These are phyloP conservation scores for Corvus hawaiiensis DNA, from an alignment of 2,113 vertebrate genomes.

Conservation along the genomic window DNA sequence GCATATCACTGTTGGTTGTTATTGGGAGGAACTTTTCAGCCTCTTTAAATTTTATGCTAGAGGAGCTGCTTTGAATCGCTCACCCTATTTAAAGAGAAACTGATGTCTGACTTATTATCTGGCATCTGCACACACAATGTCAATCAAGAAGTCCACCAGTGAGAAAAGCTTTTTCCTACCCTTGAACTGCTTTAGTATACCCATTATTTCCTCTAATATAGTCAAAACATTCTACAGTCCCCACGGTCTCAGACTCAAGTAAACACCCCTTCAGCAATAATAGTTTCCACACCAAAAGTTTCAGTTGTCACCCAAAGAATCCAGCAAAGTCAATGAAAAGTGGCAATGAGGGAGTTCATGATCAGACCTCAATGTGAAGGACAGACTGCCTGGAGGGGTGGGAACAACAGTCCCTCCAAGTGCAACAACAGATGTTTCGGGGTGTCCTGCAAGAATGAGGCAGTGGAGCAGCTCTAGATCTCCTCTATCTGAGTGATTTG, in stretches of 20 bases:
- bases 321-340: background rate
- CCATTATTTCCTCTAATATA: background rate
- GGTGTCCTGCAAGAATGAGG: background rate
- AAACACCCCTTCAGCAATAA: background rate
- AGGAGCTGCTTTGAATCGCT: background rate
- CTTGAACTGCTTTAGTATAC: background rate
- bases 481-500: fast-evolving
- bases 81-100: background rate
- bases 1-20: background rate
- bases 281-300: background rate
- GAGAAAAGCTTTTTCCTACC: background rate
- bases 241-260: background rate
- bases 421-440: fast-evolving
- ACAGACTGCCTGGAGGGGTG: background rate
- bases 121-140: background rate
- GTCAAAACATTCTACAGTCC: background rate
- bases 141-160: background rate
- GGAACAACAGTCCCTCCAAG: background rate
- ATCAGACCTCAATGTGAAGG: background rate
- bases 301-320: background rate
- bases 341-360: background rate
- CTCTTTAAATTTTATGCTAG: background rate
- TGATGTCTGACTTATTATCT: background rate
- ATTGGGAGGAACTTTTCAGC: background rate
- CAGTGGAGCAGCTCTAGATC: background rate